Evolutionary conservation across 2,797 vertebrate species (phyloP).

Genomic region (Ibycter americanus): DNA sequence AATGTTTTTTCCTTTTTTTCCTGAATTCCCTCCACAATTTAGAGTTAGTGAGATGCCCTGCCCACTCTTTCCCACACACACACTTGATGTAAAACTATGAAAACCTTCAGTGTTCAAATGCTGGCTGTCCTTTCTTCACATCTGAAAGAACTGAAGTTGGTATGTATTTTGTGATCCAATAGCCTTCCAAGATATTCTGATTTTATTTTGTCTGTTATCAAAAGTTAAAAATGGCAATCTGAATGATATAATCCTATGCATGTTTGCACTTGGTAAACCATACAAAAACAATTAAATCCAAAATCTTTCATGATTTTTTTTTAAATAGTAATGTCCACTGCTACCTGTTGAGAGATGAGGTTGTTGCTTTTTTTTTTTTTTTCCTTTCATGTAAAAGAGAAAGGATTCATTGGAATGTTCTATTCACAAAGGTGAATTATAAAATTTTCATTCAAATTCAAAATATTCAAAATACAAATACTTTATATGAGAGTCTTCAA

Average conservation of each 20-base stretch:
- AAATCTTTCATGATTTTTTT: not conserved
- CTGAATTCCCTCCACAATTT: not conserved
- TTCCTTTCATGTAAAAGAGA: not conserved
- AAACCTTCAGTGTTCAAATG: not conserved
- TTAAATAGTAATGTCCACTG: not conserved
- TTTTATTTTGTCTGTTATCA: not conserved
- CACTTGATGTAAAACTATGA: not conserved
- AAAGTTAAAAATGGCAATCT: not conserved
- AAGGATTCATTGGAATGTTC: not conserved
- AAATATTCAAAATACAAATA: not conserved
- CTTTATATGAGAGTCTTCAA: not conserved
- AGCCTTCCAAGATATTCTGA: not conserved
- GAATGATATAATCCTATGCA: not conserved
- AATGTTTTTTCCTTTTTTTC: not conserved
- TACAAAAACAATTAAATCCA: not conserved
- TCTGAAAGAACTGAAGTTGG: not conserved
- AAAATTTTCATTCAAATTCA: fast-evolving
- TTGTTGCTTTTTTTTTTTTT: not conserved
- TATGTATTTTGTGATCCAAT: not conserved
- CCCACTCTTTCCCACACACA: not conserved
- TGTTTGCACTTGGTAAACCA: not conserved
- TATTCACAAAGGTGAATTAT: not conserved
- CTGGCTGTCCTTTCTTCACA: not conserved
- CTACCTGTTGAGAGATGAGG: fast-evolving
- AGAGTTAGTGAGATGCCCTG: not conserved